A percentile compares a stretch with the other conserved stretches of the same genome.
Conservation (phyloP, 2,113 vertebrate species). For the Turnix velox region DNA sequence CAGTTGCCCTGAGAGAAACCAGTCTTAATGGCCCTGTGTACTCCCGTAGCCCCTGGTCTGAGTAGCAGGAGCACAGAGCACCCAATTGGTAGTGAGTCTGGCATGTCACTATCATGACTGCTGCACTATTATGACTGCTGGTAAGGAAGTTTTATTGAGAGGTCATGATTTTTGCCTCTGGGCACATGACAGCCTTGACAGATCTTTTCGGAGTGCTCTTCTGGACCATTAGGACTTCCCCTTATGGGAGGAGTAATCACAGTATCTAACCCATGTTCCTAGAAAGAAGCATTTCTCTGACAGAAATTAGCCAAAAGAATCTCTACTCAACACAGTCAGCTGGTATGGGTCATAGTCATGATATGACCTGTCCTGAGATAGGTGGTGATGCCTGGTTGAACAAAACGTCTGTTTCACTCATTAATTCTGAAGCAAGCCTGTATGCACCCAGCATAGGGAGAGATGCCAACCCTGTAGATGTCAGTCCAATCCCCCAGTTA, state of each 20-base stretch:
- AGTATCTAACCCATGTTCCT: not conserved
- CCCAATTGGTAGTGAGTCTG: not conserved
- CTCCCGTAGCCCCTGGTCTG: not conserved
- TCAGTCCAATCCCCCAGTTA: not conserved
- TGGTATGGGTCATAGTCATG: not conserved
- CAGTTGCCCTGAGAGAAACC: not conserved
- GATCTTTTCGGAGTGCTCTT: not conserved
- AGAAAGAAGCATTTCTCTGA: not conserved
- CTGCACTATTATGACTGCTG: not conserved
- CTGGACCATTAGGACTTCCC: not conserved
- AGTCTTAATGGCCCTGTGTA: not conserved
- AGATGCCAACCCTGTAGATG: not conserved
- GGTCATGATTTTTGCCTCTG: not conserved
- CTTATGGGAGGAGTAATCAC: not conserved
- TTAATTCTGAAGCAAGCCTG: not conserved
- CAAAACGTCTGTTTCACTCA: not conserved
- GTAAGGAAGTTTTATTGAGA: not conserved
- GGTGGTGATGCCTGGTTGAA: not conserved
- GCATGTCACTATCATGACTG: fast-evolving
- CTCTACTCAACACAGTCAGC: not conserved
- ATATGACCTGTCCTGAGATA: not conserved
- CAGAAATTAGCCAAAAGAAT: not conserved
- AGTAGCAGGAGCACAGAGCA: not conserved
- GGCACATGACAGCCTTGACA: not conserved
- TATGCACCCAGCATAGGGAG: not conserved